Evolutionary conservation across 2,113 vertebrate species (phyloP), one percentile per base, ranked within the genome.

Genomic region (Otis tarda): DNA sequence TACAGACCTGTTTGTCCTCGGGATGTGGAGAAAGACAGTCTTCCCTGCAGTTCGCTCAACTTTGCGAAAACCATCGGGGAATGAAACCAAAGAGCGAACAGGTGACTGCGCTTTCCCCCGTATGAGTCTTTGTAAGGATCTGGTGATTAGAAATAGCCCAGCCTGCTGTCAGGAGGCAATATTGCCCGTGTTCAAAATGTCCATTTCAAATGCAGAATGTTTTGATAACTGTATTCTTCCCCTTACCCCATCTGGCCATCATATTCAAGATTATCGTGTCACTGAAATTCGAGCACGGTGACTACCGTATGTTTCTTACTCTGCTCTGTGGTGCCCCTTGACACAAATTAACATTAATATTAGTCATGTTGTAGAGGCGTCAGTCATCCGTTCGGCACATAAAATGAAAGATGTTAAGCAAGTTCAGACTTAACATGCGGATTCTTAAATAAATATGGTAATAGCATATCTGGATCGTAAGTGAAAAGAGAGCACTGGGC

Each of bases 361-460:
- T 64, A 97, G 43, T 35, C 56, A 76, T 3, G 24, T 82, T 60
- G 39, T 37, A 87, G 57, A 95, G 53, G 71, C 1, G 0, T 71
- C 87, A 79, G 56, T 56, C 77, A 75, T 61, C 45, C 28, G n/a
- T 71, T 92, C 5, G 17, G 78, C 60, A 76, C 35, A 73, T 35
- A 74, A 81, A 89, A 50, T 57, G 31, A 81, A 81, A 74, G 67
- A 13, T 22, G 18, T 78, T 68, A 95, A 87, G 74, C 63, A 89
- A 79, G 57, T 92, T 77, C 27, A 86, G 64, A 55, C 52, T 87
- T 82, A 68, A 68, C 68, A 39, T 39, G 39, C 39, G 79, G 74
- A 65, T 85, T 95, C 56, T 85, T 87, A 89, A 95, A 89, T 93
- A 87, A 92, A 79, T 93, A 91, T 27, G 49, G 35, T 94, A 87